phyloP scores from a whole-genome alignment of 1,140 invertebrate species.

The Battus philenor region DNA sequence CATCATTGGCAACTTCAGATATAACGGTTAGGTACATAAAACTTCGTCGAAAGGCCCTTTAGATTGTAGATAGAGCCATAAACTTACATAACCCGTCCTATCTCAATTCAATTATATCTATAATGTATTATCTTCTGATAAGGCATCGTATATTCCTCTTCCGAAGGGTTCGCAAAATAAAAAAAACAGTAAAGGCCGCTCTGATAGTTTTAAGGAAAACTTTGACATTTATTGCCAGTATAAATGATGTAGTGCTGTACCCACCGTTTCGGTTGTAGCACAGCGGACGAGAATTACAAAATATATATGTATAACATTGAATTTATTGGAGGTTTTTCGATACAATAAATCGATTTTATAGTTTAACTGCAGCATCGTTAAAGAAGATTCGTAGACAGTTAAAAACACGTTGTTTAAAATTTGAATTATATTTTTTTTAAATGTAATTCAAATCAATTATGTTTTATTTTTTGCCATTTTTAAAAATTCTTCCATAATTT shows the following conservation, averaged over 20 bases:
- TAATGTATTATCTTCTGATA: constrained; percentile 11
- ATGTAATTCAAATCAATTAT: too few species aligned
- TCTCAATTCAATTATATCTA: constrained; percentile 16
- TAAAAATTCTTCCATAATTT: too few species aligned
- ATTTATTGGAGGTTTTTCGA: constrained; percentile 44
- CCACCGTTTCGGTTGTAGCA: constrained; percentile 30
- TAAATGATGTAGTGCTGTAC: constrained; percentile 42
- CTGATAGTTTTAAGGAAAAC: constrained; percentile 48
- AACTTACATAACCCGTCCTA: constrained; percentile 7
- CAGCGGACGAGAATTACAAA: constrained; percentile 28
- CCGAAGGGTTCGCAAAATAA: constrained; percentile 9
- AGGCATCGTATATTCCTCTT: constrained; percentile 5
- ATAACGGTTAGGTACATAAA: constrained; percentile 2
- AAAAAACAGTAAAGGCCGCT: constrained; percentile 17
- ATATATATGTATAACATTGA: constrained; percentile 28
- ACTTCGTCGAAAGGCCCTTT: constrained; percentile 2
- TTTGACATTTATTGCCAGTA: constrained; percentile 47
- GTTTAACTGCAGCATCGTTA: constrained; percentile 18
- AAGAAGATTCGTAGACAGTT: constrained; percentile 22
- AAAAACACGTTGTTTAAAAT: not conserved
- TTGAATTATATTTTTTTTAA: too few species aligned
- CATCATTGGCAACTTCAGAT: too few species aligned
- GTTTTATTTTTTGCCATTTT: too few species aligned
- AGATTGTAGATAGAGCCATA: constrained; percentile 11
- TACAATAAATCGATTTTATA: constrained; percentile 36